Conservation (phyloP, 2,888 invertebrate genomes). For the Caenorhabditis zanzibari region DNA sequence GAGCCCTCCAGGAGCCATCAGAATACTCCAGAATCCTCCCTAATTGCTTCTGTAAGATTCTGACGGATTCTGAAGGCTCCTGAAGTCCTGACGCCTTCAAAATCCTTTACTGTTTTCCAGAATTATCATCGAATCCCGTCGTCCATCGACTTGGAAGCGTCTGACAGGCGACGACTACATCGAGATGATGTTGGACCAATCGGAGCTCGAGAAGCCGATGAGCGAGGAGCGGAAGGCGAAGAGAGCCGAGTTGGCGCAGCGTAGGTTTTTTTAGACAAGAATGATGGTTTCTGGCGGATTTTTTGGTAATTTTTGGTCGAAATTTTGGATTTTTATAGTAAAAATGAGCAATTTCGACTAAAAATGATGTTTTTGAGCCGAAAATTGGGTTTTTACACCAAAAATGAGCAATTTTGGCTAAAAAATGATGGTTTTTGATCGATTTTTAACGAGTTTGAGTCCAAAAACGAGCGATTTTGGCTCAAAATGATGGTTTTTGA, state of each 20-base stretch:
- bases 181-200: slow-evolving; percentile 55
- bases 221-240: slow-evolving; percentile 23
- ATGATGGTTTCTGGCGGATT: too few species aligned
- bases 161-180: slow-evolving; percentile 65
- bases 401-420: not conserved
- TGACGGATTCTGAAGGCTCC: too few species aligned
- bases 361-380: not conserved
- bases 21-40: too few species aligned
- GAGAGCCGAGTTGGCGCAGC: slow-evolving; percentile 10
- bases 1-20: too few species aligned
- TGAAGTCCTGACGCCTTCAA: too few species aligned
- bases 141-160: slow-evolving; percentile 48
- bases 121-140: slow-evolving; percentile 54
- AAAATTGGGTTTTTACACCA: not conserved
- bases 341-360: too few species aligned
- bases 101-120: slow-evolving; percentile 23
- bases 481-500: not conserved
- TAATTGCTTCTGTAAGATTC: too few species aligned
- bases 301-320: not conserved
- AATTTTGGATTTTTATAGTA: not conserved
- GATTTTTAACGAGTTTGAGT: not conserved
- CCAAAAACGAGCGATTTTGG: not conserved
- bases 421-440: not conserved
- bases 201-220: slow-evolving; percentile 44
- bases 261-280: not conserved